A percentile compares a stretch with the other conserved stretches of the same genome.
Evolutionary conservation across 2,797 vertebrate species (phyloP).

Genomic region (Gallirallus australis): DNA sequence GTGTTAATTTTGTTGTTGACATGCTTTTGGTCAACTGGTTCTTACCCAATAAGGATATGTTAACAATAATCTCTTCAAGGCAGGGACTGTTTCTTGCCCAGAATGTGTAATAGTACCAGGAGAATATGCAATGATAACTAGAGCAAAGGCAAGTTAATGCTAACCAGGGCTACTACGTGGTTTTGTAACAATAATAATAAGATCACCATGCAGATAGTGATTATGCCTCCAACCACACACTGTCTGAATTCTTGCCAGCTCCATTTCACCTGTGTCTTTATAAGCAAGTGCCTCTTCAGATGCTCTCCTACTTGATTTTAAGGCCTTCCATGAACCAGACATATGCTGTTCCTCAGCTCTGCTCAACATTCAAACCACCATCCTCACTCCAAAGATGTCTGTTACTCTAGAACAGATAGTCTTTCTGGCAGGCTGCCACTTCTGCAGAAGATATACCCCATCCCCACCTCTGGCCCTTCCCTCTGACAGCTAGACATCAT

Average conservation of each 20-base stretch:
- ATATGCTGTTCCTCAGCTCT: neutral
- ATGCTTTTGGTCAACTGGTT: neutral
- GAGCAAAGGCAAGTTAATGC: neutral
- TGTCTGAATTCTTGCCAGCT: neutral
- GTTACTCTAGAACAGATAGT: neutral
- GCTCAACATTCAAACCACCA: neutral
- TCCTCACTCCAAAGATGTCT: fast-evolving
- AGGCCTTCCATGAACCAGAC: neutral
- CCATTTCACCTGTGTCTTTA: neutral
- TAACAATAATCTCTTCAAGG: neutral
- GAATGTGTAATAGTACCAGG: neutral
- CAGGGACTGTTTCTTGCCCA: neutral
- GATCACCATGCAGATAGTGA: neutral
- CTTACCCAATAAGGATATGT: neutral
- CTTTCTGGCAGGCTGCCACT: neutral
- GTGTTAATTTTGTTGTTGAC: neutral
- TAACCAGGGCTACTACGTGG: neutral
- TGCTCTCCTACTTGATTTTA: neutral
- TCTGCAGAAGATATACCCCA: neutral
- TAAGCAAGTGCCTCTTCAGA: neutral
- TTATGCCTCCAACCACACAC: neutral
- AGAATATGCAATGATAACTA: neutral
- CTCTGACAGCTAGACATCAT: neutral
- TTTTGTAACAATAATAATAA: neutral
- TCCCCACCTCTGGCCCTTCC: neutral